Evolutionary conservation across 1,140 invertebrate genomes (phyloP).

Genomic region (Diorhabda elongata): DNA sequence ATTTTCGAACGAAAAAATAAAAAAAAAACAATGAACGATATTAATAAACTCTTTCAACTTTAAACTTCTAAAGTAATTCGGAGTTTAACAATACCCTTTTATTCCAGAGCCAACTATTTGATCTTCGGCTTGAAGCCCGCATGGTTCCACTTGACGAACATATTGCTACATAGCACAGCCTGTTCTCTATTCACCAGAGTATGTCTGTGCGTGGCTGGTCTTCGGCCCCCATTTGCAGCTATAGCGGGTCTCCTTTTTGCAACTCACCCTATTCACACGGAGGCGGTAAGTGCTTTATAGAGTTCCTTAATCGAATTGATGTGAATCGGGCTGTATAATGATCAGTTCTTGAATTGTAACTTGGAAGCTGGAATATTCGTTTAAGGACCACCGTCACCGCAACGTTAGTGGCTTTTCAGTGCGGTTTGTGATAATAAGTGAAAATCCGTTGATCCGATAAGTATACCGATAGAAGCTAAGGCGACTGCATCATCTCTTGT

Average conservation of each 20-base stretch:
- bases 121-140: slow-evolving; percentile 63
- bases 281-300: slow-evolving; percentile 64
- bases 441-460: too few relatives aligned
- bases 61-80: too few relatives aligned
- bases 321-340: slow-evolving; percentile 10
- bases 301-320: slow-evolving; percentile 7
- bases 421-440: too few relatives aligned
- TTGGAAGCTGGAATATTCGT: neutral
- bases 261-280: slow-evolving; percentile 85
- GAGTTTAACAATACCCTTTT: neutral
- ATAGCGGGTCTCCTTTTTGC: slow-evolving; percentile 75
- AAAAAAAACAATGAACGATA: too few relatives aligned
- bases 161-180: slow-evolving; percentile 66
- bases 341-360: neutral
- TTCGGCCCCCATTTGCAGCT: slow-evolving; percentile 62
- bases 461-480: too few relatives aligned
- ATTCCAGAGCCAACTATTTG: slow-evolving; percentile 68
- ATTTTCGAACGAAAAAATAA: too few relatives aligned
- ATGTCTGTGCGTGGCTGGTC: slow-evolving; percentile 59
- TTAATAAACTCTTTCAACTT: too few relatives aligned
- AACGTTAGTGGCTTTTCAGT: too few relatives aligned
- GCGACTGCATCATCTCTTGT: too few relatives aligned
- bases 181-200: slow-evolving; percentile 68
- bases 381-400: neutral
- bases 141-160: slow-evolving; percentile 73